phyloP scores from a whole-genome alignment of 2,888 invertebrate genomes.

The Mesoligia furuncula region DNA sequence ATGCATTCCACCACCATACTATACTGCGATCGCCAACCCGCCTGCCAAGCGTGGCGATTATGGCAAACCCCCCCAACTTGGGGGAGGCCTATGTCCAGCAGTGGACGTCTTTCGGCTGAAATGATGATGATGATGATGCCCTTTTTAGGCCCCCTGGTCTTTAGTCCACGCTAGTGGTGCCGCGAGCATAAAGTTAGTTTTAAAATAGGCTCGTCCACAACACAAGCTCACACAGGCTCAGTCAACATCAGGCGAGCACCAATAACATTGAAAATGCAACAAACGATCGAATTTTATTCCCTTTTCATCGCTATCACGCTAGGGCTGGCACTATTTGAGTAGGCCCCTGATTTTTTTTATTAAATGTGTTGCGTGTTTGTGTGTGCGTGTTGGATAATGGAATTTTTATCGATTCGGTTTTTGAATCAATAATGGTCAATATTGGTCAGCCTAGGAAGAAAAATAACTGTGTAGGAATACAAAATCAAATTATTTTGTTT shows the following conservation, averaged over 20 bases:
- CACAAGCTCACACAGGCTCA: slow-evolving; percentile 23
- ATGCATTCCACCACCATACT: too few relatives aligned
- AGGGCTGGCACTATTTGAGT: slow-evolving; percentile 65
- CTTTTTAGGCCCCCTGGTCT: too few relatives aligned
- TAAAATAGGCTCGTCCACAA: slow-evolving; percentile 42
- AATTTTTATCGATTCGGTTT: background rate
- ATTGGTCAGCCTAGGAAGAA: too few relatives aligned
- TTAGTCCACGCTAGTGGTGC: background rate
- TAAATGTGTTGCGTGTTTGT: background rate
- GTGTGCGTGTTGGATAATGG: background rate
- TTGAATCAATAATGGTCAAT: too few relatives aligned
- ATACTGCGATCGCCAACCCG: too few relatives aligned
- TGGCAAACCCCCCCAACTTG: too few relatives aligned
- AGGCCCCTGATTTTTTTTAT: slow-evolving; percentile 11
- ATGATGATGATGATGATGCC: too few relatives aligned
- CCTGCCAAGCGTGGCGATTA: too few relatives aligned
- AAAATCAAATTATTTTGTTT: too few relatives aligned
- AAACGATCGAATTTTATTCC: slow-evolving; percentile 76
- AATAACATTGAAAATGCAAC: slow-evolving; percentile 77
- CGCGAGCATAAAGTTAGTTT: background rate
- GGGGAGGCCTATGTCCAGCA: too few relatives aligned
- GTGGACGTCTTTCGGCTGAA: too few relatives aligned
- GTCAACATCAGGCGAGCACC: slow-evolving; percentile 57
- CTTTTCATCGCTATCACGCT: slow-evolving; percentile 69
- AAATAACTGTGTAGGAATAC: too few relatives aligned